Evolutionary conservation across 2,113 vertebrate species (phyloP), one percentile per base, ranked within the genome.

Genomic region (Thalassoma bifasciatum): DNA sequence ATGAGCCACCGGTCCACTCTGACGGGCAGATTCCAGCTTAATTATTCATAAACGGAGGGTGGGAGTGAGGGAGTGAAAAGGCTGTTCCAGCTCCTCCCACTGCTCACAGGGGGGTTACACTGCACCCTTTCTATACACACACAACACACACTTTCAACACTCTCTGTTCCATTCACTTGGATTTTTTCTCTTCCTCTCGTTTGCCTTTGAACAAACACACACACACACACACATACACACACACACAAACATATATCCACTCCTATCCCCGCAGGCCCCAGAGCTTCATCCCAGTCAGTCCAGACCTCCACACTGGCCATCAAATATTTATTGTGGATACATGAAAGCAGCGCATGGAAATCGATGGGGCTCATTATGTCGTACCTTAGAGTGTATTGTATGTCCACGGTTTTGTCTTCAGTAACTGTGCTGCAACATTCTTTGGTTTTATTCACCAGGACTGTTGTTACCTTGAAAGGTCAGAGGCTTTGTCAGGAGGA

Each of bases 311-410:
- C 83, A 86, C 69, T 66, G 70, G 58, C 66, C 86, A 93, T 94
- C 84, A 91, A 93, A 93, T 92, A 93, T 93, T 93, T 79, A 94
- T 91, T n/a, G 60, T 74, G 61, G 82, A 74, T 87, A 77, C 82
- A 88, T 92, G 79, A 92, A 92, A 91, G 85, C 78, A 84, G 83
- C 83, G 64, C 72, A 85, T 82, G 58, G 84, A 92, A 91, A 93
- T 90, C 89, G 79, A 89, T 90, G 78, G 26, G 52, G 52, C 81
- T 92, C 87, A 86, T 93, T 92, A 91, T 90, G 79, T 89, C 49
- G 42, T 42, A 57, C 77, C 77, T 77, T 61, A 26, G 24, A 36
- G 37, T 66, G 34, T 66, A 61, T 26, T 19, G 26, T 9, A 42
- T 34, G 12, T 42, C 11, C 54, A 23, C 4, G n/a, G 19, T 8